A percentile compares a stretch with the other conserved stretches of the same genome.
phyloP scores from a whole-genome alignment of 2,888 invertebrate species.

The Plebejus melissa region DNA sequence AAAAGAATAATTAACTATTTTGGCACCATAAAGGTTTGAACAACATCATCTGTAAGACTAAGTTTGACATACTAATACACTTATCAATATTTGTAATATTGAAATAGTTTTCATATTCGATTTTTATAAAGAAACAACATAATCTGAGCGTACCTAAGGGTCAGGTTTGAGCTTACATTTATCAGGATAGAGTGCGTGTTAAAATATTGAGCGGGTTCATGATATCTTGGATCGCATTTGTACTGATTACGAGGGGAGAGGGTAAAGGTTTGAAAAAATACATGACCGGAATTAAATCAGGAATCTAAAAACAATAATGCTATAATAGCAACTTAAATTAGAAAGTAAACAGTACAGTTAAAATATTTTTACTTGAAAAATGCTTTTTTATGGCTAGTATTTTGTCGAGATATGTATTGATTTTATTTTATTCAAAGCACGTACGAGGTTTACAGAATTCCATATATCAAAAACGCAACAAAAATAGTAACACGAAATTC shows the following conservation, averaged over 20 bases:
- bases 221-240: conserved; percentile 68
- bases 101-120: background rate
- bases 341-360: no score
- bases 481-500: conserved; percentile 71
- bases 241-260: conserved; percentile 59
- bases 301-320: conserved; percentile 35
- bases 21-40: no score
- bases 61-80: no score
- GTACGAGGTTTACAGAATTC: background rate
- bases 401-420: background rate
- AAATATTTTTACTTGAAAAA: no score
- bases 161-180: conserved; percentile 53
- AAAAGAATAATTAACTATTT: no score
- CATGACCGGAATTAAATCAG: conserved; percentile 34
- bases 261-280: conserved; percentile 46
- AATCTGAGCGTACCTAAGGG: conserved; percentile 54
- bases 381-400: no score
- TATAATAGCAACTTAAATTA: background rate
- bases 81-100: no score
- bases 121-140: conserved; percentile 36
- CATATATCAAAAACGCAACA: conserved; percentile 40
- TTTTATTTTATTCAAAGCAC: background rate
- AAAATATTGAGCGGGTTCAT: conserved; percentile 66
- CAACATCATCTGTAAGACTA: no score
- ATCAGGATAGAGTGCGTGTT: conserved; percentile 68